These are phyloP conservation scores for Stenchaetothrips biformis DNA, from an alignment of 2,888 invertebrate species.

Conservation along the genomic window DNA sequence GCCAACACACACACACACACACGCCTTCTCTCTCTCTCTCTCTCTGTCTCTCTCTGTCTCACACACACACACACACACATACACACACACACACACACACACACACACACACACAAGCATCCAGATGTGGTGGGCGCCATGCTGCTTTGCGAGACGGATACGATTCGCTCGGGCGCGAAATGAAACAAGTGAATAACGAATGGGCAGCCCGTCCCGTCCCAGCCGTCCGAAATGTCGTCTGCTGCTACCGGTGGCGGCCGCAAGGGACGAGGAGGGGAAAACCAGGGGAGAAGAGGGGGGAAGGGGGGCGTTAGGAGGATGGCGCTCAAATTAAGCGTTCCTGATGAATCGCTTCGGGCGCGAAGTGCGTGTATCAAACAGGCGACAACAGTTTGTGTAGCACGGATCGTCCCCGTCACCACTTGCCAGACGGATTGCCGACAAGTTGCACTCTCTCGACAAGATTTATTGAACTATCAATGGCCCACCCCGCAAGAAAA, in stretches of 20 bases:
- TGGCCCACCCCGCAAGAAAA: neutral
- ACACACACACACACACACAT: neutral
- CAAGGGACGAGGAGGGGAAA: too few species aligned
- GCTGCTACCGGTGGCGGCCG: too few species aligned
- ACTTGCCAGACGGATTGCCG: too few species aligned
- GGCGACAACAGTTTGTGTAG: neutral
- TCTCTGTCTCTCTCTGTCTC: neutral
- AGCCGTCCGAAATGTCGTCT: too few species aligned
- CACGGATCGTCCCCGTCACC: too few species aligned
- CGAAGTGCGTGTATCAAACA: neutral
- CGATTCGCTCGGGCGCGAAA: slow-evolving; percentile 9
- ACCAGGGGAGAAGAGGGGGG: neutral
- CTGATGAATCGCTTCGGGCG: slow-evolving; percentile 7
- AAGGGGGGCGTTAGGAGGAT: neutral
- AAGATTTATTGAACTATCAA: too few species aligned
- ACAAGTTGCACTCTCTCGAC: too few species aligned
- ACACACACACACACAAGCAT: neutral
- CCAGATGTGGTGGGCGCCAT: neutral
- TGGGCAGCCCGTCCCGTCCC: neutral
- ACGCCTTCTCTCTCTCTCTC: neutral
- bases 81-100: neutral
- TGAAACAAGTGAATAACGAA: slow-evolving; percentile 23
- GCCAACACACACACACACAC: neutral
- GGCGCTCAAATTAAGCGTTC: slow-evolving; percentile 1
- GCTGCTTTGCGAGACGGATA: neutral